Evolutionary conservation across 2,888 invertebrate species (phyloP), one percentile per base, ranked within the genome.

Genomic region (Macropis europaea): DNA sequence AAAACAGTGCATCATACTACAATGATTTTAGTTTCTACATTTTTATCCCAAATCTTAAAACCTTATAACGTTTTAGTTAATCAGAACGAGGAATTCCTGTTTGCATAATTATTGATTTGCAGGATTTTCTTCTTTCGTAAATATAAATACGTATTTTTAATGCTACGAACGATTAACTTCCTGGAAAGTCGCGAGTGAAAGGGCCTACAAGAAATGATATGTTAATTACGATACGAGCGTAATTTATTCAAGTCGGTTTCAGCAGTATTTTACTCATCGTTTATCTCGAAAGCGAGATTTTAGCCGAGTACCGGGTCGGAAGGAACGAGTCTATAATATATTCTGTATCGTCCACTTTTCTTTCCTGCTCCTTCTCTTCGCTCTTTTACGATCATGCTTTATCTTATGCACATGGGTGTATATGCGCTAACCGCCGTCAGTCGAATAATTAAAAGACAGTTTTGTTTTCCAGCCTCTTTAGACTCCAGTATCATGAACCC

Each of bases 271-370:
- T 63, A 64, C 48, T 61, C 60, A 34, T 66, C 66, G 56, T 66
- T 71, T 60, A 66, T 71, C 66, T 66, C 73, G 61, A 61, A 69
- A 76, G 78, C 72, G 79, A 82, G 81, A 82, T 84, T 86, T 84
- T 81, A 84, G 82, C 77, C 75, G 80, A 79, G 71, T 24, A 64
- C 76, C 42, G 76, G 84, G 77, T 82, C 81, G 80, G 80, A 81
- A 79, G 84, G 83, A 85, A 85, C 86, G 77, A 84, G 86, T 85
- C 85, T 80, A 77, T 86, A 87, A 87, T 86, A 81, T 87, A 87
- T 87, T 86, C 86, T 75, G 79, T 72, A 76, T 84, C 83, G 78
- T 81, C 82, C 74, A 76, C 72, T 62, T 63, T 62, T 66, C 76
- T 45, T 67, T 43, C 71, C 56, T 57, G 47, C 28, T 69, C 73